These are phyloP conservation scores for Lithodes maja DNA, from an alignment of 2,888 invertebrate genomes.

Conservation along the genomic window DNA sequence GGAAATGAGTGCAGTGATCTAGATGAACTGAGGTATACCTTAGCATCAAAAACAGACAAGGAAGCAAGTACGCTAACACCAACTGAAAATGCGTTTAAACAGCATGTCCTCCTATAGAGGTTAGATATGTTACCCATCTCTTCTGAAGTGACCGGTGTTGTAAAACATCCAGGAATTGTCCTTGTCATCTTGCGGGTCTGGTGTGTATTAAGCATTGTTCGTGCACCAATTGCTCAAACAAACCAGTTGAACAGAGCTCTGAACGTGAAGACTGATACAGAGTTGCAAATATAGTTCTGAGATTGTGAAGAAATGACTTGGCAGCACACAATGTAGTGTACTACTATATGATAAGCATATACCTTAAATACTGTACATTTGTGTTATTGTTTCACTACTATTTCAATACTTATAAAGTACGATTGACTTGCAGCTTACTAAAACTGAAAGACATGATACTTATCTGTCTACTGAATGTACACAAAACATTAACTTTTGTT, in stretches of 20 bases:
- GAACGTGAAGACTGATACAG: constrained; percentile 1
- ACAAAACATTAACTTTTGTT: constrained; percentile 15
- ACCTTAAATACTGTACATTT: constrained; percentile 10
- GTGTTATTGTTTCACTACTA: constrained; percentile 16
- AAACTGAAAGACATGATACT: constrained; percentile 7
- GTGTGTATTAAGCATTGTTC: constrained; percentile 15
- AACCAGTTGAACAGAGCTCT: constrained; percentile 7
- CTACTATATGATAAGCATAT: constrained; percentile 11
- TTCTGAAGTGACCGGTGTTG: constrained; percentile 20
- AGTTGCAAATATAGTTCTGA: constrained; percentile 1
- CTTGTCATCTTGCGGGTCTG: constrained; percentile 2
- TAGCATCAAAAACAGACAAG: constrained; percentile 19
- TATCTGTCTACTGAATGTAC: neutral
- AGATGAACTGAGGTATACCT: constrained; percentile 29
- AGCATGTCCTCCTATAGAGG: constrained; percentile 13
- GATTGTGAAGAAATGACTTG: constrained; percentile 12
- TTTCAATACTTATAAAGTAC: neutral
- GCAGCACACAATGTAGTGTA: constrained; percentile 3
- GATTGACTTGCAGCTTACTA: constrained; percentile 5
- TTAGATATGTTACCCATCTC: constrained; percentile 34
- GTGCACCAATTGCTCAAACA: constrained; percentile 13
- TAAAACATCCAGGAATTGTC: constrained; percentile 28
- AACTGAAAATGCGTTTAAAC: neutral
- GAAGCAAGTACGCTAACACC: constrained; percentile 24
- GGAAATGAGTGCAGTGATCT: neutral